These are phyloP conservation scores for Carpatolechia fugitivella DNA, from an alignment of 2,888 invertebrate genomes.

Conservation along the genomic window DNA sequence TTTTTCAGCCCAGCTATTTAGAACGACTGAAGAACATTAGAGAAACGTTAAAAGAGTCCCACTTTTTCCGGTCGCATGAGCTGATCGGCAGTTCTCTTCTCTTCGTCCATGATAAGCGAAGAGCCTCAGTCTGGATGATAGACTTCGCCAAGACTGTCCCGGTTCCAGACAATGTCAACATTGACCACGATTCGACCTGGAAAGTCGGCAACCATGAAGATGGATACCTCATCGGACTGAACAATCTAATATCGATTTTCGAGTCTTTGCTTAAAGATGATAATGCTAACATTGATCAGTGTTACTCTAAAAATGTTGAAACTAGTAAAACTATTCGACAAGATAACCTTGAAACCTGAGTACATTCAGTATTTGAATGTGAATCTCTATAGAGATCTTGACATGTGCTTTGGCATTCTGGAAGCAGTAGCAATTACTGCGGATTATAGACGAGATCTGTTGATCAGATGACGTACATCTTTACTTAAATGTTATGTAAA, in stretches of 20 bases:
- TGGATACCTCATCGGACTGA: conserved; percentile 94
- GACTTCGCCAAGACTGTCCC: conserved; percentile 97
- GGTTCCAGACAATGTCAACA: conserved; percentile 85
- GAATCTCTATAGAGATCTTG: conserved; percentile 39
- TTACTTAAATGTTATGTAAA: conserved; percentile 47
- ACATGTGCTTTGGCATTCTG: conserved; percentile 29
- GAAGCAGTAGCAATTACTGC: conserved; percentile 21
- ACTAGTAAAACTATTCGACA: conserved; percentile 61
- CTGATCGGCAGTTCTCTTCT: conserved; percentile 96
- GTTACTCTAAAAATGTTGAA: conserved; percentile 40
- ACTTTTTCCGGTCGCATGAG: conserved; percentile 95
- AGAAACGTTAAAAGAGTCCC: conserved; percentile 89
- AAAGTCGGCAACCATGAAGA: conserved; percentile 97
- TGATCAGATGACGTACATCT: conserved; percentile 19
- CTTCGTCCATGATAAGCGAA: conserved; percentile 94
- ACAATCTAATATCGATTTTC: conserved; percentile 93
- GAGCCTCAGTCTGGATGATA: conserved; percentile 97
- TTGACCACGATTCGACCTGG: conserved; percentile 92
- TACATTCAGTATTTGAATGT: conserved; percentile 26
- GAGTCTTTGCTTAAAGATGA: conserved; percentile 79
- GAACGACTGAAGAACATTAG: conserved; percentile 91
- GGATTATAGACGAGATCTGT: conserved; percentile 7
- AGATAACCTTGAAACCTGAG: conserved; percentile 70
- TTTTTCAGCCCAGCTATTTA: conserved; percentile 88
- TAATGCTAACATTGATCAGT: conserved; percentile 63